Base-by-base conservation (phyloP, 2,888 invertebrate species). In the Coelinius sp. region DNA sequence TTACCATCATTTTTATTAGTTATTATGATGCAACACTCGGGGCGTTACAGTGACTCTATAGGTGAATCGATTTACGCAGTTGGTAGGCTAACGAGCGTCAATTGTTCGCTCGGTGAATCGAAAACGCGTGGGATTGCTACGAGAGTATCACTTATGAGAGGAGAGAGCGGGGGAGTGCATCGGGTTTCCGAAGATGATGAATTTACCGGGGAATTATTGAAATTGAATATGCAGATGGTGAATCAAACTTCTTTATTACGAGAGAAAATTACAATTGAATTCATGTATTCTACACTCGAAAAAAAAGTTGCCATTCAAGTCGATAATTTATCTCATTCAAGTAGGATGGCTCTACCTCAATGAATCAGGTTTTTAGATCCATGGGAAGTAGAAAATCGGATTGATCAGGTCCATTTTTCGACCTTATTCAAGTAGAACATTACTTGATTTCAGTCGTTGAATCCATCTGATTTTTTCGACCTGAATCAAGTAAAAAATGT, bases 61-160 rank as follows among this genome's bases (percentile, higher is more conserved):
- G 62, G 56, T 7, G 56, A 70, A 66, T 70, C 65, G 70, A 70
- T 70, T 70, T 70, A 31, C 59, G 27, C 59, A 59, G 59, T 59
- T 35, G 38, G 24, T 52, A 59, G 17, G 49, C 62, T 59, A 67
- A 67, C 71, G 67, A 71, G 62, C 62, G 38, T 49, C 67, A 67
- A 71, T 71, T 71, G 71, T 71, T 66, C 49, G 10, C 27, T 20
- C 20, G 27, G 20, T 59, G 49, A 68, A 68, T 44, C 62, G 49
- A 49, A 62, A 24, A 38, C 35, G 38, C 24, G 31, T 31, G 49
- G 46, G 31, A 46, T 52, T 25, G 8, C 44, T 25, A 31, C 24
- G 49, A 68, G 68, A 62, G 46, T 46, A 62, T 68, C 46, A 68
- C 59, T 68, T 62, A 70, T 17, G 38, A 41, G 6, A n/a, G n/a